phyloP scores from a whole-genome alignment of 1,140 invertebrate species.

The Drosophila miranda region DNA sequence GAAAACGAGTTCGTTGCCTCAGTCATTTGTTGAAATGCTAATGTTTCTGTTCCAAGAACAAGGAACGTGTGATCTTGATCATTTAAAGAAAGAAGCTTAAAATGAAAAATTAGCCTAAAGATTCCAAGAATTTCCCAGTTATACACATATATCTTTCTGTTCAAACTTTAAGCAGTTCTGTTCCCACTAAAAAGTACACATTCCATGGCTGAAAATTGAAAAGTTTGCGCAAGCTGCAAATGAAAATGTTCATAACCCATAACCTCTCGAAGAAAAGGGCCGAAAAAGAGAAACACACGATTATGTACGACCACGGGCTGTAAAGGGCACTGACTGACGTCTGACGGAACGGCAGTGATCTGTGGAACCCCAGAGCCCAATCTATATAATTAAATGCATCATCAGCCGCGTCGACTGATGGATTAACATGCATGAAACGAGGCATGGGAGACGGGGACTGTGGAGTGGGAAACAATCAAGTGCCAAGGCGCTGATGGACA shows the following conservation, averaged over 20 bases:
- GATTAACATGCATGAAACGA: slow-evolving; percentile 70
- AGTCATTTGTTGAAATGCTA: slow-evolving; percentile 39
- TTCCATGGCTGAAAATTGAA: slow-evolving; percentile 12
- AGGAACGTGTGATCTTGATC: too few species aligned
- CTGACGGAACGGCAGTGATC: too few species aligned
- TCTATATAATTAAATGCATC: slow-evolving; percentile 64
- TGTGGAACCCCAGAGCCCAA: too few species aligned
- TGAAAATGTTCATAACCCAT: slow-evolving; percentile 38
- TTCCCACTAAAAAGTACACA: slow-evolving; percentile 12
- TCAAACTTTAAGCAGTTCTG: not conserved
- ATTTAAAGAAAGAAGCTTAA: slow-evolving; percentile 6
- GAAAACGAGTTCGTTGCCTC: slow-evolving; percentile 42
- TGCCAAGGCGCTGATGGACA: slow-evolving; percentile 54
- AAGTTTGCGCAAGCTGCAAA: slow-evolving; percentile 28
- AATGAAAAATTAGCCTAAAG: slow-evolving; percentile 3
- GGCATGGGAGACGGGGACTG: slow-evolving; percentile 19
- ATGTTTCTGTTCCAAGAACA: slow-evolving; percentile 4
- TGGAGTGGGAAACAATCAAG: slow-evolving; percentile 1
- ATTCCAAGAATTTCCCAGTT: too few species aligned
- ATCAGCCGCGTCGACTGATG: slow-evolving; percentile 59
- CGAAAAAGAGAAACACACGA: slow-evolving; percentile 36
- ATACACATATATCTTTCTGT: too few species aligned
- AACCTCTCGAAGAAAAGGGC: not conserved
- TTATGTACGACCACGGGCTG: slow-evolving; percentile 46
- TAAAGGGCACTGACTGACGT: slow-evolving; percentile 55